Evolutionary conservation across 53 echinoderm and acorn worm species (phyloP).

Genomic region (Holothuria leucospilota): DNA sequence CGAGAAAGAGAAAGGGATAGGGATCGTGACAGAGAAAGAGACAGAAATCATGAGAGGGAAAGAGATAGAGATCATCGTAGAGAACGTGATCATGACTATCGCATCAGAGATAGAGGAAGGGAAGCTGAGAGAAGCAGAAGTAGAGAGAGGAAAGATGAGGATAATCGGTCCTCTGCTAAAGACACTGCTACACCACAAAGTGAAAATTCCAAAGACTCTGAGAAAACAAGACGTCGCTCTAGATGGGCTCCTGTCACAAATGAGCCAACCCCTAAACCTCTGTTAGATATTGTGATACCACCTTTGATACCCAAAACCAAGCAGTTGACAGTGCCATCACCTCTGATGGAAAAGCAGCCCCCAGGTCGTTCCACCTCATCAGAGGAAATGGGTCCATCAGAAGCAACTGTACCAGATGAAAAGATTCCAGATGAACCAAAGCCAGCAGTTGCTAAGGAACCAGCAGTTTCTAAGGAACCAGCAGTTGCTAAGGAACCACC

Average conservation of each 20-base stretch:
- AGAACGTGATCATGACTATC: conserved; percentile 63
- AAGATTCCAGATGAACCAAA: conserved; percentile 2
- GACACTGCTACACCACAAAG: background rate
- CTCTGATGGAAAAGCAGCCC: conserved; percentile 13
- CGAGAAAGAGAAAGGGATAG: conserved; percentile 74
- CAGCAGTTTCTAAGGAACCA: background rate
- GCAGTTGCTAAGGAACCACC: background rate
- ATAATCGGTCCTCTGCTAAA: conserved; percentile 1
- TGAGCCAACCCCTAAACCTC: conserved; percentile 18
- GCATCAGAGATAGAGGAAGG: conserved; percentile 63
- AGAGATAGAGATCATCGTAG: conserved; percentile 78
- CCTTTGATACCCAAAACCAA: conserved; percentile 27
- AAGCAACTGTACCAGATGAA: conserved; percentile 17
- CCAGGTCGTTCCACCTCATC: background rate
- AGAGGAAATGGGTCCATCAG: background rate
- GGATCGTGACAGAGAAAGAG: conserved; percentile 62
- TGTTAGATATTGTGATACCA: conserved; percentile 43
- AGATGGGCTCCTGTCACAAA: conserved; percentile 33
- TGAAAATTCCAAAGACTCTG: conserved; percentile 27
- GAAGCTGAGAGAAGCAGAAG: conserved; percentile 34
- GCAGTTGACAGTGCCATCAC: conserved; percentile 12
- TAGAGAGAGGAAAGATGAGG: conserved; percentile 61
- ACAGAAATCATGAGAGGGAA: conserved; percentile 38
- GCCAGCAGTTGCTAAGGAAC: conserved; percentile 27
- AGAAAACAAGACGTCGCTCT: conserved; percentile 17